Base-by-base conservation (phyloP, 2,888 invertebrate genomes). In the Dynastes tityus region DNA sequence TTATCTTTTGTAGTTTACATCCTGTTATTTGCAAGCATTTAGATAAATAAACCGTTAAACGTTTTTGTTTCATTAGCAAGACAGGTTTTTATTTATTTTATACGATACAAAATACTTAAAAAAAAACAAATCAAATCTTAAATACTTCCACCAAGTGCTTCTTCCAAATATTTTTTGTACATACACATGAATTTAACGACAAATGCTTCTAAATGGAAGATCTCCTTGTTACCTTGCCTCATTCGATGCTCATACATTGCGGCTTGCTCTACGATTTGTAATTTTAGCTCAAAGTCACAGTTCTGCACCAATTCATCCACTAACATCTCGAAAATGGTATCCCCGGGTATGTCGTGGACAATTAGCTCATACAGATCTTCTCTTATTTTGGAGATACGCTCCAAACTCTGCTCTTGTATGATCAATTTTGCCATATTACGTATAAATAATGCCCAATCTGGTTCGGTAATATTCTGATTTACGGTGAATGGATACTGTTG, bases 191-290 rank as follows among this genome's bases (percentile, higher is more conserved):
- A 98, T 84, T 96, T 95, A 0, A 97, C 97, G 68, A 98, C 95
- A 90, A 99, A 99, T 2, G 98, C 98, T 89, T 99, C 99, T 75
- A 99, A 90, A 88, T 99, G 99, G 86, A 97, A 98, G 84, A 99
- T 98, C 29, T 95, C 93, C 89, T 99, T 99, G 84, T 95, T 96
- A 22, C 99, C 99, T 77, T 94, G 92, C 84, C 95, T 94, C 92
- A 98, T 94, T 83, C 97, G 93, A 87, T 98, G 97, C 87, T 99
- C 98, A 89, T 96, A 98, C 79, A 92, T 91, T 0, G 98, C 97
- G 9, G 99, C 99, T 85, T 94, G 91, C 81, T 94, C 93, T 0
- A 96, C 94, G 3, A 98, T 93, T 89, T 96, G 94, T 8, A 94
- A 93, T 89, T 97, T 97, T 85, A 99, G 91, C 65, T 94, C 92